Conservation (phyloP, 2,797 vertebrate species). For the Hippoglossus hippoglossus region DNA sequence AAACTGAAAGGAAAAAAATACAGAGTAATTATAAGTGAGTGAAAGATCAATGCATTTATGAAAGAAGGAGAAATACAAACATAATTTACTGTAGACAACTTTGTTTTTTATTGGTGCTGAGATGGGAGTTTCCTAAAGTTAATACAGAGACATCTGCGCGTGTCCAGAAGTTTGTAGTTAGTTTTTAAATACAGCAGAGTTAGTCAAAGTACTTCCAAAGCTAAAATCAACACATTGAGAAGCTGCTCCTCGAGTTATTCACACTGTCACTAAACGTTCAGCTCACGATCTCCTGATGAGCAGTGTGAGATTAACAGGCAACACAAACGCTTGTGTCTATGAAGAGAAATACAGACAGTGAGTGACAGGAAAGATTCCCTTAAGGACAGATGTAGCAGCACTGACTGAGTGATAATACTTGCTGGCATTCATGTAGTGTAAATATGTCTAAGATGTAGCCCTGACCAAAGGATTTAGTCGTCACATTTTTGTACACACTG, state of each 20-base stretch:
- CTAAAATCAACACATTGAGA: slow-evolving; percentile 64
- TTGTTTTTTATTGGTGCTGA: slow-evolving; percentile 78
- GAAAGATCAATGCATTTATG: background rate
- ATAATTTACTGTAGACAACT: slow-evolving; percentile 46
- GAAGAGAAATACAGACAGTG: slow-evolving; percentile 32
- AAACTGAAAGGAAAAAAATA: background rate
- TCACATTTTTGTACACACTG: slow-evolving; percentile 1
- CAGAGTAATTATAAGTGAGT: too few relatives aligned
- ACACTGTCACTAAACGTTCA: slow-evolving; percentile 54
- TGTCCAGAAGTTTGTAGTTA: slow-evolving; percentile 27
- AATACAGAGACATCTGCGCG: slow-evolving; percentile 32
- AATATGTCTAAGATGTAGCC: slow-evolving; percentile 16
- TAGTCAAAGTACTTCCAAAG: slow-evolving; percentile 35
- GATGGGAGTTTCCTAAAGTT: slow-evolving; percentile 43
- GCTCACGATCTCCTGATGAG: slow-evolving; percentile 10
- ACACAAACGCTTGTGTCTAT: slow-evolving; percentile 37
- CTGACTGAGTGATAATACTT: slow-evolving; percentile 72
- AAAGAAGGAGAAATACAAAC: slow-evolving; percentile 22
- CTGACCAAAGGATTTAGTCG: slow-evolving; percentile 18
- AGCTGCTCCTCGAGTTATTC: slow-evolving; percentile 42
- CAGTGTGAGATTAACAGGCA: slow-evolving; percentile 20
- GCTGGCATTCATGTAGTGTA: slow-evolving; percentile 71
- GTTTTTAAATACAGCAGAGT: slow-evolving; percentile 34
- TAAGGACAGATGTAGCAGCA: slow-evolving; percentile 51
- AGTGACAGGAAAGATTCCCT: slow-evolving; percentile 13